A percentile compares a stretch with the other conserved stretches of the same genome.
phyloP scores from a whole-genome alignment of 2,113 vertebrate genomes.

The Saimiri boliviensis region DNA sequence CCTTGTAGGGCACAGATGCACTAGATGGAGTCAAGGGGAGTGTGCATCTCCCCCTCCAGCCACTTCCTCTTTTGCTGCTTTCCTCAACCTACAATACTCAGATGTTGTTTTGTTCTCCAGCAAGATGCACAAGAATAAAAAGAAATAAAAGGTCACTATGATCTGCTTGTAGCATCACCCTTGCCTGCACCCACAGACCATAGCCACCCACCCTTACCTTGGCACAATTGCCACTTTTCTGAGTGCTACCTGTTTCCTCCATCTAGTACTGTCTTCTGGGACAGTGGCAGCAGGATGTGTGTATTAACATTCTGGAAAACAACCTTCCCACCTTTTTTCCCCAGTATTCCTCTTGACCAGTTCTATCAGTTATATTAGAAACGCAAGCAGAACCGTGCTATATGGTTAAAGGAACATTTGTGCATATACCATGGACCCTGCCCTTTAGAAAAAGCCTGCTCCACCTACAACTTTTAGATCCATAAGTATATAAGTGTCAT shows the following conservation, averaged over 20 bases:
- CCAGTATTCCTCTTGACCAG: background rate
- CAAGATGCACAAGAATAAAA: background rate
- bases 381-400: background rate
- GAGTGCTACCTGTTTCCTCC: background rate
- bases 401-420: background rate
- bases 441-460: background rate
- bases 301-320: background rate
- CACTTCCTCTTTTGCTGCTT: background rate
- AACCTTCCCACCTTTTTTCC: background rate
- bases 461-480: background rate
- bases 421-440: background rate
- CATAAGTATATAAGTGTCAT: background rate
- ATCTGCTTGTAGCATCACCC: background rate
- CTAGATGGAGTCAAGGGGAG: too few relatives aligned
- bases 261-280: background rate
- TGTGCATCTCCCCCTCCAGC: rapidly evolving
- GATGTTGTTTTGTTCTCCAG: background rate
- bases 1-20: background rate
- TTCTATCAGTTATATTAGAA: background rate
- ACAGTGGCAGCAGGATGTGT: background rate
- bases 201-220: background rate
- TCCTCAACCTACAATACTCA: background rate
- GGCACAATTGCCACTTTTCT: background rate
- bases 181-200: background rate
- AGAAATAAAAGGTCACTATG: background rate